Evolutionary conservation across 2,113 vertebrate species (phyloP).

Genomic region (Leptobrachium leishanense): DNA sequence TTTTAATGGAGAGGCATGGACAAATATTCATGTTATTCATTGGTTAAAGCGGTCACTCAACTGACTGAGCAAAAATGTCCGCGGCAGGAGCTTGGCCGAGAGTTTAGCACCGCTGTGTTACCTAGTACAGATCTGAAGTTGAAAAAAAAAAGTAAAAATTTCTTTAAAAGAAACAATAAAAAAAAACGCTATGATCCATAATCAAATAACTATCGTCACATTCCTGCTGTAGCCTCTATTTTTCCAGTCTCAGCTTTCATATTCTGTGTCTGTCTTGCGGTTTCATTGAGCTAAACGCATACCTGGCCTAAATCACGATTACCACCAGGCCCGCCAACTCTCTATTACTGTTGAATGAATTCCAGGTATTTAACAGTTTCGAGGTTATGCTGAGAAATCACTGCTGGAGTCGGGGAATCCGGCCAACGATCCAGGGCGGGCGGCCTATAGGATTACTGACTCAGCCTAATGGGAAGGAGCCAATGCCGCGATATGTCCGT

Average conservation of each 20-base stretch:
- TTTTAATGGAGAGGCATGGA: too few species aligned
- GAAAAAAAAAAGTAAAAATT: too few species aligned
- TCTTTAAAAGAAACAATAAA: too few species aligned
- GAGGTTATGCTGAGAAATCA: constrained; percentile 20
- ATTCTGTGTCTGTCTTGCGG: constrained; percentile 1
- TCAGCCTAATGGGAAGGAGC: constrained; percentile 9
- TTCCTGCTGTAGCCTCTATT: constrained; percentile 7
- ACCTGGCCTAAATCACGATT: constrained; percentile 24
- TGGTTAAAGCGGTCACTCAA: too few species aligned
- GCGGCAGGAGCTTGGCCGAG: too few species aligned
- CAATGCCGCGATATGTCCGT: not conserved
- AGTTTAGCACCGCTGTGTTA: too few species aligned
- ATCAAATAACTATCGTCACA: not conserved
- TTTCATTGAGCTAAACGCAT: not conserved
- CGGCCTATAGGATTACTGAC: constrained; percentile 12
- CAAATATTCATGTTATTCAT: too few species aligned
- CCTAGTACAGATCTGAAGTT: too few species aligned
- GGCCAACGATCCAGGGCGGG: constrained; percentile 7
- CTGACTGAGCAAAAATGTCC: too few species aligned
- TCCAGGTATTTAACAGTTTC: constrained; percentile 32
- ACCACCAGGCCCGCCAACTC: constrained; percentile 18
- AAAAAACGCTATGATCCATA: too few species aligned
- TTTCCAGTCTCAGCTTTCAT: constrained; percentile 1
- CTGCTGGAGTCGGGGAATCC: constrained; percentile 15
- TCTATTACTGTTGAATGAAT: constrained; percentile 22